These are phyloP conservation scores for Oedothorax gibbosus DNA, from an alignment of 1,140 invertebrate genomes.

Conservation along the genomic window DNA sequence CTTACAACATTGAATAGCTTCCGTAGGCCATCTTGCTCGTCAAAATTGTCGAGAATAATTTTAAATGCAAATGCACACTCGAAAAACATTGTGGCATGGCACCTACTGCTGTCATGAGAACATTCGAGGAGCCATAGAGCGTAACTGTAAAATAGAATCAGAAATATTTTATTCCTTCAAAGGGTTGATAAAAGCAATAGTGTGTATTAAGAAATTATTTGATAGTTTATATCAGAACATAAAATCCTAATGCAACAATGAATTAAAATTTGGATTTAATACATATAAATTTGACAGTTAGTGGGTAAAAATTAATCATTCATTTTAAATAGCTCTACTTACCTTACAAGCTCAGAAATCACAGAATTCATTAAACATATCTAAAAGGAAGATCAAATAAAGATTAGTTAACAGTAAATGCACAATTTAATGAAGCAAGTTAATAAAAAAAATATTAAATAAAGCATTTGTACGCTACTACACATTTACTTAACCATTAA, in stretches of 20 bases:
- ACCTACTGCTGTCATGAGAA: conserved; percentile 94
- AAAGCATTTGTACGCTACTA: too few relatives aligned
- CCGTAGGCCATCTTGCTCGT: conserved; percentile 89
- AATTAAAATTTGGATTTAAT: too few relatives aligned
- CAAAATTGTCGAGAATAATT: conserved; percentile 92
- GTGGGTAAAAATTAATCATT: too few relatives aligned
- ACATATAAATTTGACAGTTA: too few relatives aligned
- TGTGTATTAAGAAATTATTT: too few relatives aligned
- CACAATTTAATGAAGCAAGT: too few relatives aligned
- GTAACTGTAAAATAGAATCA: conserved; percentile 74
- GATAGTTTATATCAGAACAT: too few relatives aligned
- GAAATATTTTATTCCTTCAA: not conserved
- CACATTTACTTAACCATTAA: too few relatives aligned
- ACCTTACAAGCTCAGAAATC: conserved; percentile 58
- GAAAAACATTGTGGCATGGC: conserved; percentile 98
- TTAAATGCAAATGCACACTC: conserved; percentile 88
- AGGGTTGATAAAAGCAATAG: not conserved
- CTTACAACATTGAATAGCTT: conserved; percentile 91
- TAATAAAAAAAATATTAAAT: too few relatives aligned
- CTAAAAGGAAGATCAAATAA: conserved; percentile 35
- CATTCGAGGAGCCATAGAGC: conserved; percentile 94
- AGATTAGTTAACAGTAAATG: not conserved
- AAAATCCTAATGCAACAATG: too few relatives aligned
- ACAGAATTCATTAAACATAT: conserved; percentile 59
- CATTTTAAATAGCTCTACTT: not conserved